Evolutionary conservation across 2,888 invertebrate species (phyloP), one percentile per base, ranked within the genome.

Genomic region (Netelia inedita): DNA sequence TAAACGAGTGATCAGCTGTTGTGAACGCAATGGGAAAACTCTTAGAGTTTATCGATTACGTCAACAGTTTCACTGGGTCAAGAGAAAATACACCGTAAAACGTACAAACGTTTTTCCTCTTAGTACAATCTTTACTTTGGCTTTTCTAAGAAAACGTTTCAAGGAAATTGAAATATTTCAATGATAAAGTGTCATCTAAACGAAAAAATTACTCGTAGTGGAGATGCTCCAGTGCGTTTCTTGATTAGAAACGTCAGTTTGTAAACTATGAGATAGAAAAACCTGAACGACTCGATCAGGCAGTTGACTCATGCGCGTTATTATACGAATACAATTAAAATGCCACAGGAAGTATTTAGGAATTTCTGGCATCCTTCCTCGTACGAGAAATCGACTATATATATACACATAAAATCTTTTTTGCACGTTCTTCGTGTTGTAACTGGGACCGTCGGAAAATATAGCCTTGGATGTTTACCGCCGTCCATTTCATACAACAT

Each of bases 291-390:
- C 41, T 23, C 43, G 23, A 16, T 59, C n/a, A 28, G 16, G 21
- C 46, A 71, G 28, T 61, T 61, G 75, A 75, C 41, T 41, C 65
- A 65, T 10, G 46, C n/a, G 16, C 19, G 59, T 61, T 43, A 68
- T 57, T 63, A 61, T 16, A 23, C 46, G 14, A 78, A 59, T 50
- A 53, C 23, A n/a, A 53, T 59, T 59, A 68, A 59, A 68, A 59
- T 59, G 14, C 46, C 23, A 28, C 11, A 10, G 68, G 11, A 65
- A 28, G 16, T 57, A 75, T 65, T 76, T 16, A 46, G 59, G 16
- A 46, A 55, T 41, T 68, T 6, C 14, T 23, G 46, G 59, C 41
- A 11, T 66, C 43, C 66, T 43, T 23, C 21, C 59, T 71, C 28
- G 1, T 16, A n/a, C 28, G 35, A 35, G 8, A 55, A n/a, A 16